A percentile compares a stretch with the other conserved stretches of the same genome.
Conservation (phyloP, 2,888 invertebrate genomes). For the Tiphia femorata region DNA sequence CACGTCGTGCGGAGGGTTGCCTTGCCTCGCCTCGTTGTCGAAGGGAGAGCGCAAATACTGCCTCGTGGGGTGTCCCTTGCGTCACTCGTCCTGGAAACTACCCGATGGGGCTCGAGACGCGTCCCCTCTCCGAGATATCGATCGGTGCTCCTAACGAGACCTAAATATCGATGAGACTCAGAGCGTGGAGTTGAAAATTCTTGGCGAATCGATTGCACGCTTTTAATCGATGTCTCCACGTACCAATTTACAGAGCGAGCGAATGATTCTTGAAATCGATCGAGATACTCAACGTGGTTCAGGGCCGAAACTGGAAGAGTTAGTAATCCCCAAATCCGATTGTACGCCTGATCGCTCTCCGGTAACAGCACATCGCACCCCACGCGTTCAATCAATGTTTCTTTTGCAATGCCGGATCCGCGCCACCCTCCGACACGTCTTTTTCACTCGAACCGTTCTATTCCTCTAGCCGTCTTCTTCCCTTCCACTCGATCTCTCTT, state of each 20-base stretch:
- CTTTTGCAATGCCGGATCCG: constrained; percentile 32
- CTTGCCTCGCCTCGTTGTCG: too few species aligned
- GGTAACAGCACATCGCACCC: constrained; percentile 38
- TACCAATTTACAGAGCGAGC: too few species aligned
- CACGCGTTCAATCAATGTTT: constrained; percentile 44
- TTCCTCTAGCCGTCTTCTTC: too few species aligned
- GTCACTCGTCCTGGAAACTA: constrained; percentile 35
- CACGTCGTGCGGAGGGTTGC: constrained; percentile 36
- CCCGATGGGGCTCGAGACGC: too few species aligned
- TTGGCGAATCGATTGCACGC: too few species aligned
- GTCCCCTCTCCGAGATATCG: not conserved
- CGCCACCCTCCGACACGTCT: constrained; percentile 9
- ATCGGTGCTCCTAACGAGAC: constrained; percentile 12
- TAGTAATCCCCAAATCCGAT: constrained; percentile 66
- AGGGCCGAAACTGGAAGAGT: constrained; percentile 49
- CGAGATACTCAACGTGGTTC: constrained; percentile 39
- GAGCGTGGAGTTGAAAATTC: too few species aligned
- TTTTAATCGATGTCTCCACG: too few species aligned
- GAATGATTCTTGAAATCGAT: constrained; percentile 44
- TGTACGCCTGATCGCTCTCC: constrained; percentile 61
- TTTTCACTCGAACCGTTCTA: too few species aligned
- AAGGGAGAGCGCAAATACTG: too few species aligned
- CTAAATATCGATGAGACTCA: constrained; percentile 14
- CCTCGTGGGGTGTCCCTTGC: constrained; percentile 43
- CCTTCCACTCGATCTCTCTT: not conserved